phyloP scores from a whole-genome alignment of 2,797 vertebrate genomes.

The Diceros bicornis region DNA sequence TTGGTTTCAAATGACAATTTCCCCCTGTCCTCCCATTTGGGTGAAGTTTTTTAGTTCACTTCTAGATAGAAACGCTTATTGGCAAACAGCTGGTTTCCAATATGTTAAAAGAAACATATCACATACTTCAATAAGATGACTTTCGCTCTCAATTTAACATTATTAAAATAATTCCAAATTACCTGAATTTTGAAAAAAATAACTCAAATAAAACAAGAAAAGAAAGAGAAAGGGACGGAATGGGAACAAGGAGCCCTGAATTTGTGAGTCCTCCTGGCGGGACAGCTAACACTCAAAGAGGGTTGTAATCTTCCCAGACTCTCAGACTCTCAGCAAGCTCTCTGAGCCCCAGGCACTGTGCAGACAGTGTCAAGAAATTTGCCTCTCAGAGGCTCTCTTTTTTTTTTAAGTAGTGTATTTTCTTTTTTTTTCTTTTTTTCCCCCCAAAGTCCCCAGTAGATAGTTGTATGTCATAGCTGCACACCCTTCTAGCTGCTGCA shows the following conservation, averaged over 20 bases:
- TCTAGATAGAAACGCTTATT: background rate
- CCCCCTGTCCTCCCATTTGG: background rate
- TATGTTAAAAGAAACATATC: background rate
- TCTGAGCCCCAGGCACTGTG: conserved; percentile 25
- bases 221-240: background rate
- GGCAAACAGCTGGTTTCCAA: background rate
- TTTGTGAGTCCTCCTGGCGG: conserved; percentile 53
- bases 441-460: too few species aligned
- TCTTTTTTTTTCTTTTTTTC: too few species aligned
- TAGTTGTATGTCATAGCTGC: too few species aligned
- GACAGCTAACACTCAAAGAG: conserved; percentile 62
- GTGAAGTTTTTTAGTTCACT: background rate
- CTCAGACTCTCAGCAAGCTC: conserved; percentile 44
- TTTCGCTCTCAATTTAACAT: conserved; percentile 22
- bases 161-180: background rate
- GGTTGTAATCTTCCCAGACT: conserved; percentile 58
- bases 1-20: background rate
- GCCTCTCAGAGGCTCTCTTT: conserved; percentile 53
- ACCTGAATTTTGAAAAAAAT: background rate
- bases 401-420: too few species aligned
- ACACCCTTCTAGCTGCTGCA: too few species aligned
- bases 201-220: background rate
- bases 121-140: background rate
- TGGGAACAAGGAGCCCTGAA: background rate
- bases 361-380: conserved; percentile 60